These are phyloP conservation scores for Crypturellus tataupa DNA, from an alignment of 2,797 vertebrate species.

Conservation along the genomic window DNA sequence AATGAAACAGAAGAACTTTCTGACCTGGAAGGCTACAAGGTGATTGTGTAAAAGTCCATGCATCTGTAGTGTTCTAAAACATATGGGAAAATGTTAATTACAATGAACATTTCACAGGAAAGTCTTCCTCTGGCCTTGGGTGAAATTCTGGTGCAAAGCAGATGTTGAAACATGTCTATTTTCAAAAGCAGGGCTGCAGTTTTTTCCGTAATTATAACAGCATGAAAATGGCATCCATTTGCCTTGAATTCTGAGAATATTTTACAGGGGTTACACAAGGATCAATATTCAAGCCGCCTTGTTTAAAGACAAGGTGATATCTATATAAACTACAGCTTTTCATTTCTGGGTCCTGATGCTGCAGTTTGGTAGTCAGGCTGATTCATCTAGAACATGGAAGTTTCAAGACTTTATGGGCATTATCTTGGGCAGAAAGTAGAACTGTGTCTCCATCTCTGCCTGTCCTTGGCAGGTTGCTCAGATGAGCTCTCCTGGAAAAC, in stretches of 20 bases:
- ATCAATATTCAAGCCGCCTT: neutral
- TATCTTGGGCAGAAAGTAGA: neutral
- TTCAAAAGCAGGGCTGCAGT: neutral
- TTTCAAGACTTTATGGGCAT: neutral
- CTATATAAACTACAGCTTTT: neutral
- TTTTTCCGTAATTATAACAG: neutral
- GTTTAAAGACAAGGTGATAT: neutral
- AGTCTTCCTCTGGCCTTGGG: neutral
- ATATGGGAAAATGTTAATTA: neutral
- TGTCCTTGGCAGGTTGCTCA: neutral
- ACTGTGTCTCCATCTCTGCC: neutral
- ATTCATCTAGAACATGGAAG: neutral
- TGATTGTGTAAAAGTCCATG: neutral
- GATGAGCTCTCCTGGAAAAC: neutral
- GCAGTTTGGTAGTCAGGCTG: neutral
- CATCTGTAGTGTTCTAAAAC: neutral
- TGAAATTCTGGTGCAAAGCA: neutral
- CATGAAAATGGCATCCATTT: neutral
- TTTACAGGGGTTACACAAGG: neutral
- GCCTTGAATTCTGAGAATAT: neutral
- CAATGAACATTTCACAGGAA: neutral
- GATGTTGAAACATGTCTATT: neutral
- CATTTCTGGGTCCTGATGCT: neutral
- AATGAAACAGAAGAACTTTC: neutral
- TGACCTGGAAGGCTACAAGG: neutral